phyloP scores from a whole-genome alignment of 2,113 vertebrate species.

The Platysternon megacephalum region DNA sequence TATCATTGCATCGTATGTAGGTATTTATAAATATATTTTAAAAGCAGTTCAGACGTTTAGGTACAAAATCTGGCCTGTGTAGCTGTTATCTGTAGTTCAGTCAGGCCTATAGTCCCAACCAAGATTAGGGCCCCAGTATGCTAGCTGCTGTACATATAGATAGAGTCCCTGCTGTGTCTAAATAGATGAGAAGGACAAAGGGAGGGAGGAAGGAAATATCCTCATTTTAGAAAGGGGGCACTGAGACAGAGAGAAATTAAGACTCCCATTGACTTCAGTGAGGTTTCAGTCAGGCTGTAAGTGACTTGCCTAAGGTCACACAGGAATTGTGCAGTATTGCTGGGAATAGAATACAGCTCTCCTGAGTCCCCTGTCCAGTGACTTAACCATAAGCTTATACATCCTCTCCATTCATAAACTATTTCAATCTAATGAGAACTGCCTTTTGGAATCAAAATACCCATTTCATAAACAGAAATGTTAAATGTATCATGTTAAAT shows the following conservation, averaged over 20 bases:
- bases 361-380: no score
- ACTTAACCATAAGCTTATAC: neutral
- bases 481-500: rapidly evolving
- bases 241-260: neutral
- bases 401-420: neutral
- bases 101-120: neutral
- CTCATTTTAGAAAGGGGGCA: neutral
- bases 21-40: neutral
- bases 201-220: neutral
- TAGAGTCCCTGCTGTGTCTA: neutral
- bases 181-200: neutral
- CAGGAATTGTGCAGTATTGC: neutral
- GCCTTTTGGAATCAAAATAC: neutral
- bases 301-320: rapidly evolving
- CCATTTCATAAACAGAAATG: neutral
- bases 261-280: neutral
- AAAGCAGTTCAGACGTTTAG: neutral
- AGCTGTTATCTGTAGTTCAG: neutral
- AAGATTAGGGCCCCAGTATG: neutral
- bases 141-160: neutral
- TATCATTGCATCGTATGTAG: neutral
- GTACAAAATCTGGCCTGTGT: neutral
- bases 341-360: neutral
- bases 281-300: neutral
- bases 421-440: neutral